A percentile compares a stretch with the other conserved stretches of the same genome.
Conservation (phyloP, 2,113 vertebrate genomes). For the Xiphias gladius region DNA sequence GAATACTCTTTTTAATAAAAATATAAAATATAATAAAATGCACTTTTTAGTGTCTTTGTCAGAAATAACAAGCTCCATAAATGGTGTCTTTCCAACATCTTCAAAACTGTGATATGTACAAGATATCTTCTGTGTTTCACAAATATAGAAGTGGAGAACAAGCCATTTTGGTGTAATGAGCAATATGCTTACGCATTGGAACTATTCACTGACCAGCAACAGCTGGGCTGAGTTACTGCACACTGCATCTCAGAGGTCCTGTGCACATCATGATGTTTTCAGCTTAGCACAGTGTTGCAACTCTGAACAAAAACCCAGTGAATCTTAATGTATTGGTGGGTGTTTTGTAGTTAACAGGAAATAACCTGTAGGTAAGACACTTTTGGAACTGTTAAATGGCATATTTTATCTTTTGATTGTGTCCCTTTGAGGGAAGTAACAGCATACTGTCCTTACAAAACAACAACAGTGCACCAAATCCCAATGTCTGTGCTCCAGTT, state of each 20-base stretch:
- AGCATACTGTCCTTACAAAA: background rate
- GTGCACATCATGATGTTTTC: constrained; percentile 7
- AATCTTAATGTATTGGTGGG: background rate
- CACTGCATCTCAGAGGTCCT: constrained; percentile 9
- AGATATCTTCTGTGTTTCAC: background rate
- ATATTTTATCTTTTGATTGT: constrained; percentile 2
- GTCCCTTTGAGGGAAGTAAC: background rate
- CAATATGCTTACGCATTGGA: background rate
- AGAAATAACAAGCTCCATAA: constrained; percentile 1
- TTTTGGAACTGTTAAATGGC: too few relatives aligned
- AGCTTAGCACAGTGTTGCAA: constrained; percentile 8
- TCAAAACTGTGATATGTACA: background rate
- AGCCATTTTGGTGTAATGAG: background rate
- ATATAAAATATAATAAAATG: too few relatives aligned
- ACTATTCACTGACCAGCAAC: background rate
- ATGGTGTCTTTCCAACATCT: background rate
- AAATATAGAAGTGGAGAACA: background rate
- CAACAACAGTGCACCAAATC: background rate
- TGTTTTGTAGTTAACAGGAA: constrained; percentile 1
- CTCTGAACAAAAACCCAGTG: background rate
- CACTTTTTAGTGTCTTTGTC: background rate
- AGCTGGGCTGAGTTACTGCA: constrained; percentile 17
- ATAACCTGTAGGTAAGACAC: background rate
- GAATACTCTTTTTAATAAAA: too few relatives aligned
- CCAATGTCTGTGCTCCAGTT: background rate